Evolutionary conservation across 1,140 invertebrate species (phyloP).

Genomic region (Cryptotermes secundus): DNA sequence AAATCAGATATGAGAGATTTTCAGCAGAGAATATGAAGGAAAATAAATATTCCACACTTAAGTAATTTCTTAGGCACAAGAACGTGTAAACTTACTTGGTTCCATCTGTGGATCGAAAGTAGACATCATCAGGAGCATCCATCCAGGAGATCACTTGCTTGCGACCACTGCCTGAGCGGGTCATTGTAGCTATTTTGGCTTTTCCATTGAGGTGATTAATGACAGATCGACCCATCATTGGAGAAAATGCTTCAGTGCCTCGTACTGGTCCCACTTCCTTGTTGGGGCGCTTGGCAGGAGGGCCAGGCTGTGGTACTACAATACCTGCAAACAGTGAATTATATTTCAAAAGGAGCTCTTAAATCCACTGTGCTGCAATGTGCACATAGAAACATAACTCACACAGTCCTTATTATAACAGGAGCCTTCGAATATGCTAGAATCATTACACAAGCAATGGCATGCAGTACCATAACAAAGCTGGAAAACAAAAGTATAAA

Average conservation of each 20-base stretch:
- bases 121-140: slow-evolving; percentile 96
- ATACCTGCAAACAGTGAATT: slow-evolving; percentile 27
- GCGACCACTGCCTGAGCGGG: slow-evolving; percentile 61
- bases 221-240: slow-evolving; percentile 42
- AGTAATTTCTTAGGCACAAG: background rate
- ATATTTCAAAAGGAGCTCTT: background rate
- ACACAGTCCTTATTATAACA: too few species aligned
- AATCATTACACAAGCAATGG: too few species aligned
- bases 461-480: too few species aligned
- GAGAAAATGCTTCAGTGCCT: slow-evolving; percentile 44
- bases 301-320: slow-evolving; percentile 45
- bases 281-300: slow-evolving; percentile 64
- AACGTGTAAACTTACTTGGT: slow-evolving; percentile 71
- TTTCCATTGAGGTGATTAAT: slow-evolving; percentile 60
- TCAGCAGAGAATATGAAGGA: too few species aligned
- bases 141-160: slow-evolving; percentile 96
- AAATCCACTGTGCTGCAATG: too few species aligned
- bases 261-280: slow-evolving; percentile 66
- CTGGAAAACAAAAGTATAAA: too few species aligned
- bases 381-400: too few species aligned
- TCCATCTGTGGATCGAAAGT: slow-evolving; percentile 85
- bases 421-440: too few species aligned
- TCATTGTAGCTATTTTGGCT: slow-evolving; percentile 70
- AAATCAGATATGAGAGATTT: too few species aligned
- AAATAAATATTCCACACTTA: too few species aligned